These are phyloP conservation scores for Epinephelus awoara DNA, from an alignment of 2,797 vertebrate genomes.

Conservation along the genomic window DNA sequence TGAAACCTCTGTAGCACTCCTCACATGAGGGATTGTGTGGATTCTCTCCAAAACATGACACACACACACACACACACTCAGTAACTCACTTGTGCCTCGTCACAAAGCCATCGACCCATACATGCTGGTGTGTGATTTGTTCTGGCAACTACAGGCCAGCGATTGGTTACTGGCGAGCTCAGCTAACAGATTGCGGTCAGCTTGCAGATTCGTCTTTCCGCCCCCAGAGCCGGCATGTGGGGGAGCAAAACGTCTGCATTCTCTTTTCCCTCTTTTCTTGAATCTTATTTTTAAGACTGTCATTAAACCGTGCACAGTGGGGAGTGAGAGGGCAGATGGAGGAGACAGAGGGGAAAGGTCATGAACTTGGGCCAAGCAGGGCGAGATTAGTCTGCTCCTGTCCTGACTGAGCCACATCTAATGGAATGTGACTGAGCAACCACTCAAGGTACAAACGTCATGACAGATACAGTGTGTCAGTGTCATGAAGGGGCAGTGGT, in stretches of 20 bases:
- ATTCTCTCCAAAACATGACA: conserved; percentile 59
- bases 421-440: conserved; percentile 10
- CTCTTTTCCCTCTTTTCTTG: conserved; percentile 26
- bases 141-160: conserved; percentile 63
- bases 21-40: conserved; percentile 58
- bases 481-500: not conserved
- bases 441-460: conserved; percentile 4
- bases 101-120: conserved; percentile 61
- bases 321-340: conserved; percentile 28
- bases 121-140: conserved; percentile 61
- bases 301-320: conserved; percentile 48
- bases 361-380: conserved; percentile 13
- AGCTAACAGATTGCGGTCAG: conserved; percentile 50
- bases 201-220: conserved; percentile 39
- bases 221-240: not conserved
- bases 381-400: conserved; percentile 15
- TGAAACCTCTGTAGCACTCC: conserved; percentile 65
- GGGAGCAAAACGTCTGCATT: conserved; percentile 9
- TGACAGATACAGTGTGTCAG: not conserved
- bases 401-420: not conserved
- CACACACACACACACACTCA: conserved; percentile 20
- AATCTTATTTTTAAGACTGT: conserved; percentile 57
- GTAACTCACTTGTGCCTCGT: conserved; percentile 56
- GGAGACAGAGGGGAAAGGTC: conserved; percentile 39
- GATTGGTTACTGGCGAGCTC: conserved; percentile 57